Conservation (phyloP, 30 jellyfish, hydroid and myxozoan genomes). For the Nemopilema nomurai region DNA sequence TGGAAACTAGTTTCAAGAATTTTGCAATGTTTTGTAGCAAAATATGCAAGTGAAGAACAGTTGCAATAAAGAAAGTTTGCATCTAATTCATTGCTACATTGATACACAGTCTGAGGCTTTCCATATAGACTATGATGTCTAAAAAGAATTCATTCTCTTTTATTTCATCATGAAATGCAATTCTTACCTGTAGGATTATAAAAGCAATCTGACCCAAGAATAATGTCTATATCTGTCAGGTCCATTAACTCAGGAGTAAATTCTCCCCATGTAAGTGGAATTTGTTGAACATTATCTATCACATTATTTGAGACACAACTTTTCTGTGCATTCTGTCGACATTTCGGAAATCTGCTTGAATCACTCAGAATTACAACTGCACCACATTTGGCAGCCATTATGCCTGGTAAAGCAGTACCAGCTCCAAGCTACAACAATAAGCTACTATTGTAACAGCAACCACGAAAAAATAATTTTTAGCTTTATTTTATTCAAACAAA, state of each 20-base stretch:
- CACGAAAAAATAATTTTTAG: not conserved
- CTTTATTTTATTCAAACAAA: too few species aligned
- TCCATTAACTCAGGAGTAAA: slow-evolving; percentile 54
- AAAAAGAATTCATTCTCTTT: too few species aligned
- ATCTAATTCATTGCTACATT: too few species aligned
- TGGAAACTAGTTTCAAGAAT: too few species aligned
- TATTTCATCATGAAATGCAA: too few species aligned
- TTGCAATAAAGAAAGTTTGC: too few species aligned
- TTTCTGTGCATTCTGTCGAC: slow-evolving; percentile 64
- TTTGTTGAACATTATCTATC: slow-evolving; percentile 18
- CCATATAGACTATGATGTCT: too few species aligned
- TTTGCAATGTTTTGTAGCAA: too few species aligned
- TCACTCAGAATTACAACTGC: slow-evolving; percentile 78
- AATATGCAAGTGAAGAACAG: too few species aligned
- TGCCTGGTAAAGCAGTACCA: slow-evolving; percentile 91
- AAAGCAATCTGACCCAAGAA: slow-evolving; percentile 90
- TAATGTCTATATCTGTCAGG: slow-evolving; percentile 61
- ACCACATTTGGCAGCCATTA: slow-evolving; percentile 87
- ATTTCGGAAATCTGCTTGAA: slow-evolving; percentile 54
- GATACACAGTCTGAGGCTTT: too few species aligned
- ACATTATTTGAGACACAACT: slow-evolving; percentile 56
- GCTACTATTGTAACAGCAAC: not conserved
- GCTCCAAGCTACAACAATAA: slow-evolving; percentile 80
- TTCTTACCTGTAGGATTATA: slow-evolving; percentile 79
- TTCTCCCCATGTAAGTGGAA: slow-evolving; percentile 88